Base-by-base conservation (phyloP, 2,888 invertebrate genomes). In the Cheilosia impressa region DNA sequence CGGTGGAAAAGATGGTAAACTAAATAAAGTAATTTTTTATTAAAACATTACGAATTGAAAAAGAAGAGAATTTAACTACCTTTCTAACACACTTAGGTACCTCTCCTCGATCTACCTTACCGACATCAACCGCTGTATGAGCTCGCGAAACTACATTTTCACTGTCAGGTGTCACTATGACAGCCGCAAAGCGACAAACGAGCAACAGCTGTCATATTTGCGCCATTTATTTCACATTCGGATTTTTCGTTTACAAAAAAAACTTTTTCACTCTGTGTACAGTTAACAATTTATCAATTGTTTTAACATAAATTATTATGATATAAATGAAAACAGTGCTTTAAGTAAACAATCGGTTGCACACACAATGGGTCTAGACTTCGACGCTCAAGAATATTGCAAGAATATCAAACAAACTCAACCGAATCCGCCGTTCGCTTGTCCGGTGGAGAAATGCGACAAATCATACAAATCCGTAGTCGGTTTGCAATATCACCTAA, bases 381-480 rank as follows among this genome's bases (percentile, higher is more conserved):
- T 97, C 93, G 97, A 97, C 93, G 96, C 97, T 89, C 93, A 96
- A 89, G 96, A 96, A 91, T 97, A 96, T 93, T 96, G 96, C 91
- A 96, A 96, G 91, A 96, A 97, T 93, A 94, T 97, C 88, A 92
- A 92, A 89, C 88, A 89, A 82, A 94, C 96, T 96, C 90, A 96
- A 87, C 88, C 90, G 43, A 89, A 90, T 75, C 97, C 97, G 68
- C 97, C 97, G 65, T 97, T 96, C 92, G 95, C 95, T 89, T 98
- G 98, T 90, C 98, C 98, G 9, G 94, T 97, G 41, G 95, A 95
- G 89, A 96, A 96, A 89, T 98, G 98, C 93, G 96, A 96, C 88
- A 96, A 96, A 91, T 95, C 96, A 24, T 98, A 97, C 92, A 97
- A 97, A 92, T 97, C 97, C 85, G 95, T 96, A 87, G 96, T 96